Percentiles rank a stretch among this genome's conserved stretches.
Evolutionary conservation across 2,888 invertebrate genomes (phyloP).

Genomic region (Schizaphis graminum): DNA sequence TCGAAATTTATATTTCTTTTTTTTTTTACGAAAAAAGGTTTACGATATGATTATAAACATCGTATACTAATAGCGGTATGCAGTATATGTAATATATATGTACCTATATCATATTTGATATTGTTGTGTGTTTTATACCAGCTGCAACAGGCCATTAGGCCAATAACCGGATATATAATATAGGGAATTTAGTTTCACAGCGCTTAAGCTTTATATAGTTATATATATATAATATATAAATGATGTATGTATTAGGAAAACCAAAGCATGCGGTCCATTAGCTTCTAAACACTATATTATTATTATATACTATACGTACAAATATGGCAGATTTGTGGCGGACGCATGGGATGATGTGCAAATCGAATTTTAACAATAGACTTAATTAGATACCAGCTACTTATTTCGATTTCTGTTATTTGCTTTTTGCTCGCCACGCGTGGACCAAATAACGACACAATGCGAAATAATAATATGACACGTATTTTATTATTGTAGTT

Average conservation of each 20-base stretch:
- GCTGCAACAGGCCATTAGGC: not conserved
- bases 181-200: not conserved
- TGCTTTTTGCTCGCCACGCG: not conserved
- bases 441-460: not conserved
- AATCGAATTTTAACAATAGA: constrained; percentile 1
- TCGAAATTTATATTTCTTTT: not conserved
- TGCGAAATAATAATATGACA: not conserved
- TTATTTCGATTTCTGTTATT: not conserved
- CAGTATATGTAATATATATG: too few relatives aligned
- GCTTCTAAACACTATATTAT: not conserved
- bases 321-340: not conserved
- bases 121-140: not conserved
- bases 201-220: not conserved
- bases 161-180: not conserved
- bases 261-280: not conserved
- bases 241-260: not conserved
- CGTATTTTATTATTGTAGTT: constrained; percentile 3
- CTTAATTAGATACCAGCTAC: not conserved
- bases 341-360: not conserved
- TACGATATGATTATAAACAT: not conserved
- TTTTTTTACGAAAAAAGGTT: not conserved
- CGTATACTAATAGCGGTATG: not conserved
- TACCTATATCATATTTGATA: not conserved
- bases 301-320: not conserved
- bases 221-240: not conserved